A percentile compares a stretch with the other conserved stretches of the same genome.
These are phyloP conservation scores for Callospermophilus lateralis DNA, from an alignment of 2,113 vertebrate genomes.

Conservation along the genomic window DNA sequence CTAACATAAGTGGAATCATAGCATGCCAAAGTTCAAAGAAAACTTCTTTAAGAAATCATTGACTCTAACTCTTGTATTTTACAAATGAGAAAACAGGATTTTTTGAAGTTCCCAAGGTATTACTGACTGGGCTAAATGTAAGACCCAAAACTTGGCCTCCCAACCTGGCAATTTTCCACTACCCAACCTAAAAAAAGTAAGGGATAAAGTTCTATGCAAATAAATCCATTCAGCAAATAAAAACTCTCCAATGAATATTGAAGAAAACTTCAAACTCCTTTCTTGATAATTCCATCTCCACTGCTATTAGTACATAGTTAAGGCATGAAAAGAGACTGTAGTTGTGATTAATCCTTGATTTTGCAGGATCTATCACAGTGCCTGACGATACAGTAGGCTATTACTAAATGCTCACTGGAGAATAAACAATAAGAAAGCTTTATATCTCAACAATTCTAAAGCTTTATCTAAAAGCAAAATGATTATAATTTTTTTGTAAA, in stretches of 20 bases:
- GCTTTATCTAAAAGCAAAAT: slow-evolving; percentile 46
- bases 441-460: neutral
- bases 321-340: neutral
- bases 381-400: neutral
- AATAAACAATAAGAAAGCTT: neutral
- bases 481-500: neutral
- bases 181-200: neutral
- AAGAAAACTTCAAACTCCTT: neutral
- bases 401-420: neutral
- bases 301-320: neutral
- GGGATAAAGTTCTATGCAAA: neutral
- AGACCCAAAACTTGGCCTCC: neutral
- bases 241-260: neutral
- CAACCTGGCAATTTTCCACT: neutral
- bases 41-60: neutral
- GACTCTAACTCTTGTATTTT: slow-evolving; percentile 26
- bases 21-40: slow-evolving; percentile 33
- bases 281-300: neutral
- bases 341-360: neutral
- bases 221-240: neutral
- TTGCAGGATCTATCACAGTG: neutral
- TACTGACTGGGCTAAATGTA: neutral
- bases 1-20: slow-evolving; percentile 40
- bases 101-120: slow-evolving; percentile 18
- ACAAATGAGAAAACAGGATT: neutral